phyloP scores from a whole-genome alignment of 2,113 vertebrate species.

The Lethenteron reissneri region DNA sequence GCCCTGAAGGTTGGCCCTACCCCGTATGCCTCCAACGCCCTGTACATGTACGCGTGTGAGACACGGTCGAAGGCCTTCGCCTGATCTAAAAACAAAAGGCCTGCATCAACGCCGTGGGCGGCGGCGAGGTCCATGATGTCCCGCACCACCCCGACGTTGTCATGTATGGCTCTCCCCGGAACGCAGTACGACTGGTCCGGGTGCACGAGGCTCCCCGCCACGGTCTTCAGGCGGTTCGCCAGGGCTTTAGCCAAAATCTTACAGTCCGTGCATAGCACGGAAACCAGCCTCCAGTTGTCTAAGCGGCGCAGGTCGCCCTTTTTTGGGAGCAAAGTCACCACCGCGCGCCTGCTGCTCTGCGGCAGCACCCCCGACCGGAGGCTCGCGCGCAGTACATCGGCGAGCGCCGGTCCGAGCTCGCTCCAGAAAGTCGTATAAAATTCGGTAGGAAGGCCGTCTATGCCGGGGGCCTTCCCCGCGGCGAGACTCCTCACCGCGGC shows the following conservation, averaged over 20 bases:
- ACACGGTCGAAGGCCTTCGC: background rate
- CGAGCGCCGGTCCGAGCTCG: background rate
- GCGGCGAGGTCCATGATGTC: background rate
- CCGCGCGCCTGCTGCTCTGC: background rate
- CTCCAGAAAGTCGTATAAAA: background rate
- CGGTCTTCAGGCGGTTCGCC: background rate
- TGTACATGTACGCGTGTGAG: background rate
- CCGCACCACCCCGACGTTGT: background rate
- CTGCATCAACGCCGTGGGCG: background rate
- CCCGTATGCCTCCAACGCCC: background rate
- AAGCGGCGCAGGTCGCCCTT: background rate
- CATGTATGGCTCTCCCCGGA: background rate
- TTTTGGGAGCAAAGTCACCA: background rate
- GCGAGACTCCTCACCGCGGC: background rate
- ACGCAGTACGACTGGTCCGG: background rate
- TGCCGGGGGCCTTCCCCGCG: background rate
- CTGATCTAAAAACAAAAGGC: background rate
- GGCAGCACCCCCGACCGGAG: background rate
- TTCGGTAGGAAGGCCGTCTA: background rate
- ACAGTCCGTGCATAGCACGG: constrained; percentile 1
- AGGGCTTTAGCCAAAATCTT: background rate
- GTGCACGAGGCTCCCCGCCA: background rate
- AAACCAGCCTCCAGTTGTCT: background rate
- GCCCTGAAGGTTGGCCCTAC: background rate
- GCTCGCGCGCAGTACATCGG: background rate